Conservation (phyloP, 1,140 invertebrate species). For the Cydia splendana region DNA sequence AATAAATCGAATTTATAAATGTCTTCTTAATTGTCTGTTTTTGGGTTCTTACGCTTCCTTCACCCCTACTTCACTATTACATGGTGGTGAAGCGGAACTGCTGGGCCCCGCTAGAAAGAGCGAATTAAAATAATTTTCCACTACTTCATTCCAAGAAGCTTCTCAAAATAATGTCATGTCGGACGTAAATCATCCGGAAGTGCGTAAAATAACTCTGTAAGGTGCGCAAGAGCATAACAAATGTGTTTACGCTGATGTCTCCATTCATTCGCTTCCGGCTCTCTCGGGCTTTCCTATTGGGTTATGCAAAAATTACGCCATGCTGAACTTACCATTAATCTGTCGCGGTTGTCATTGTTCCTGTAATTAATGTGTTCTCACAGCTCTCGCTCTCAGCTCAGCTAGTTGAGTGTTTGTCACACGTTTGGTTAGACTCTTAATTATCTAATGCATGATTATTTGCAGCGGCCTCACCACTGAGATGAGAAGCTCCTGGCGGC, state of each 20-base stretch:
- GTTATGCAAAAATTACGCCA: conserved; percentile 58
- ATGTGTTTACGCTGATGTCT: conserved; percentile 23
- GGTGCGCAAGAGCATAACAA: conserved; percentile 1
- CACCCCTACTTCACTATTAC: too few relatives aligned
- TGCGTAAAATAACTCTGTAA: background rate
- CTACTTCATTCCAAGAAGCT: background rate
- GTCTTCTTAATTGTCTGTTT: too few relatives aligned
- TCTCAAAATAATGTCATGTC: background rate
- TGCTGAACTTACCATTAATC: conserved; percentile 39
- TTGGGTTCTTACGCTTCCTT: too few relatives aligned
- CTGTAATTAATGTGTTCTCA: conserved; percentile 41
- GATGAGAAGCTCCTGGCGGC: too few relatives aligned
- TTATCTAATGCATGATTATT: background rate
- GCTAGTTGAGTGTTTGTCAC: background rate
- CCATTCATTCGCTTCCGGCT: conserved; percentile 35
- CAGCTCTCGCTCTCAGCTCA: conserved; percentile 40
- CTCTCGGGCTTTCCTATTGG: conserved; percentile 26
- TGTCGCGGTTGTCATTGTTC: conserved; percentile 40
- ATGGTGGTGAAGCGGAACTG: too few relatives aligned
- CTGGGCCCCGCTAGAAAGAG: too few relatives aligned
- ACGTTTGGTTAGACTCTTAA: background rate
- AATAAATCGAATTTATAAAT: too few relatives aligned
- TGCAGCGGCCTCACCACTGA: background rate
- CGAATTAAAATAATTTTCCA: background rate
- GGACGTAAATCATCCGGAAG: background rate